A percentile compares a stretch with the other conserved stretches of the same genome.
Conservation (phyloP, 2,888 invertebrate genomes). For the Trisateles emortualis region DNA sequence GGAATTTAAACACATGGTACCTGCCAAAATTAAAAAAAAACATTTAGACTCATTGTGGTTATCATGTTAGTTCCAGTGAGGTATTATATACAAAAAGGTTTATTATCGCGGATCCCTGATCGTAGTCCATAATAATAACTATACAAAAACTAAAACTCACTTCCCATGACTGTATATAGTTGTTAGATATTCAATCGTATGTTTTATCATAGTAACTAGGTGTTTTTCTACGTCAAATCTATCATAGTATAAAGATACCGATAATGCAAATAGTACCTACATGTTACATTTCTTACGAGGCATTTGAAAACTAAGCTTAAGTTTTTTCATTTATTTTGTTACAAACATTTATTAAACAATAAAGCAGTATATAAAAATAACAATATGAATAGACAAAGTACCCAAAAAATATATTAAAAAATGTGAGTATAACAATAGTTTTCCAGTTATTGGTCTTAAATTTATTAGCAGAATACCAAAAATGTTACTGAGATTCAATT, state of each 20-base stretch:
- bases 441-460: too few relatives aligned
- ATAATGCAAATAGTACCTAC: too few relatives aligned
- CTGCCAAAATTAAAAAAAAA: conserved; percentile 43
- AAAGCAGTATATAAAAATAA: too few relatives aligned
- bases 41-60: conserved; percentile 34
- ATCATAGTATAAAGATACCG: background rate
- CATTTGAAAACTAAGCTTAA: too few relatives aligned
- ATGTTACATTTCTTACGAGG: too few relatives aligned
- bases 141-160: conserved; percentile 73
- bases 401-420: too few relatives aligned
- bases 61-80: conserved; percentile 64
- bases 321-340: too few relatives aligned
- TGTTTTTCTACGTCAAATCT: conserved; percentile 8
- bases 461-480: too few relatives aligned
- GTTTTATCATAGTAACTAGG: conserved; percentile 30
- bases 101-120: conserved; percentile 69
- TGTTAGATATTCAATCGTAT: conserved; percentile 47
- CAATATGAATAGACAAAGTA: too few relatives aligned
- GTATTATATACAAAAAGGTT: conserved; percentile 70
- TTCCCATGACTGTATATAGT: conserved; percentile 82
- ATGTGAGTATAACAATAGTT: too few relatives aligned
- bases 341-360: too few relatives aligned
- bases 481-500: too few relatives aligned
- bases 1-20: conserved; percentile 13
- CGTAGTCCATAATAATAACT: conserved; percentile 65